Conservation (phyloP, 2,888 invertebrate genomes). For the Acrobasis repandana region DNA sequence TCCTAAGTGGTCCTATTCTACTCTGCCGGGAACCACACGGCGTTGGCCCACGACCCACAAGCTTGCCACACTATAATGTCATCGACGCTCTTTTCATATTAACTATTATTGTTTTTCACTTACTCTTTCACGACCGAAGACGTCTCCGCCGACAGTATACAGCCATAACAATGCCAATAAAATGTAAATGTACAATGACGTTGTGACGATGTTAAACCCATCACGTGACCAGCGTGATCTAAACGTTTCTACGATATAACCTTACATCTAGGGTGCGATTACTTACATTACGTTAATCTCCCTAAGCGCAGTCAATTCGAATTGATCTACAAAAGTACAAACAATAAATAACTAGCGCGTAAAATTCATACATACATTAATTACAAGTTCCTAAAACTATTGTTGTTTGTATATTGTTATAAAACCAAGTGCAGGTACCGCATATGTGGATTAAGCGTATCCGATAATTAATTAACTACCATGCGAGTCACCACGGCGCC, state of each 20-base stretch:
- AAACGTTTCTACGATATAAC: constrained; percentile 43
- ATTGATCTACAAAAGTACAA: constrained; percentile 72
- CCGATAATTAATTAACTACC: constrained; percentile 44
- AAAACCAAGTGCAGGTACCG: constrained; percentile 74
- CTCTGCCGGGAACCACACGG: too few species aligned
- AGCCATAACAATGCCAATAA: constrained; percentile 22
- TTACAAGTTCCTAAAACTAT: constrained; percentile 61
- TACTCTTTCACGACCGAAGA: not conserved
- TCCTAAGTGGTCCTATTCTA: too few species aligned
- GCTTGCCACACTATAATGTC: too few species aligned
- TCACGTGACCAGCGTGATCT: constrained; percentile 23
- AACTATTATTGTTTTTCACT: not conserved
- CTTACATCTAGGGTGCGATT: constrained; percentile 67
- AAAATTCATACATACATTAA: constrained; percentile 60
- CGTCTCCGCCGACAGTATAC: not conserved
- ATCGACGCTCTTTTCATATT: too few species aligned
- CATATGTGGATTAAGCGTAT: constrained; percentile 74
- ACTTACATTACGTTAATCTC: constrained; percentile 74
- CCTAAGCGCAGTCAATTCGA: constrained; percentile 74
- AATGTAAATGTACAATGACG: constrained; percentile 38
- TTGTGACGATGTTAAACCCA: constrained; percentile 42
- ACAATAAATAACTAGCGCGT: constrained; percentile 70
- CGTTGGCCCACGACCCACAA: too few species aligned
- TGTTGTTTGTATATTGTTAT: constrained; percentile 69
- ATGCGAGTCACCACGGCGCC: constrained; percentile 24